Evolutionary conservation across 2,113 vertebrate genomes (phyloP).

Genomic region (Orthonyx spaldingii): DNA sequence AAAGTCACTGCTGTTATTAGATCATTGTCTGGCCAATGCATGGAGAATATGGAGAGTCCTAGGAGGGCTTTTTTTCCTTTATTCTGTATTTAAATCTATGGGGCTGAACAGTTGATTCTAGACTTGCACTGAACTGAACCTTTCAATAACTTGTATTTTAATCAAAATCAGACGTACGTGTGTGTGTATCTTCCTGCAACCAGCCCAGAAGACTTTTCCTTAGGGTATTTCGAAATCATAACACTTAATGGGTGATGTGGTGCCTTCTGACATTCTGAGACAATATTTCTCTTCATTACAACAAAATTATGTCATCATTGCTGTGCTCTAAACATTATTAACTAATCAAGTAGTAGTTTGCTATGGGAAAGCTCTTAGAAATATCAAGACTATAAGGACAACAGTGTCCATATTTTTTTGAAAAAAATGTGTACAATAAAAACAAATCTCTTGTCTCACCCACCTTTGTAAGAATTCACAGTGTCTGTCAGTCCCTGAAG

Average conservation of each 20-base stretch:
- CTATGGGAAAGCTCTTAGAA: background rate
- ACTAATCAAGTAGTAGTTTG: constrained; percentile 3
- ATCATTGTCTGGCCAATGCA: constrained; percentile 57
- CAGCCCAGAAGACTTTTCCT: constrained; percentile 10
- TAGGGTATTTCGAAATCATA: constrained; percentile 20
- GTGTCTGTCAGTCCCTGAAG: background rate
- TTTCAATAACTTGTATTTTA: constrained; percentile 48
- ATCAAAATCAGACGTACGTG: constrained; percentile 14
- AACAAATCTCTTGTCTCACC: background rate
- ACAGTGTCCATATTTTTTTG: background rate
- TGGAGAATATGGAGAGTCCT: constrained; percentile 22
- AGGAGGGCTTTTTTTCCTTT: background rate
- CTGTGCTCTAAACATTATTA: background rate
- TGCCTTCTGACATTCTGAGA: background rate
- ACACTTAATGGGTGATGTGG: background rate
- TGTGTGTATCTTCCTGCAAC: background rate
- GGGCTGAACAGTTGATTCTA: constrained; percentile 29
- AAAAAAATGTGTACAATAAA: background rate
- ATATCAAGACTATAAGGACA: background rate
- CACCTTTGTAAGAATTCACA: background rate
- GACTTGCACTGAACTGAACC: constrained; percentile 29
- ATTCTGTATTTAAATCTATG: constrained; percentile 14
- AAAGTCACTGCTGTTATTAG: constrained; percentile 51
- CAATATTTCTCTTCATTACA: constrained; percentile 6
- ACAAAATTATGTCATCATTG: background rate